phyloP scores from a whole-genome alignment of 92 coral and sea anemone species.

The Heliopora coerulea region DNA sequence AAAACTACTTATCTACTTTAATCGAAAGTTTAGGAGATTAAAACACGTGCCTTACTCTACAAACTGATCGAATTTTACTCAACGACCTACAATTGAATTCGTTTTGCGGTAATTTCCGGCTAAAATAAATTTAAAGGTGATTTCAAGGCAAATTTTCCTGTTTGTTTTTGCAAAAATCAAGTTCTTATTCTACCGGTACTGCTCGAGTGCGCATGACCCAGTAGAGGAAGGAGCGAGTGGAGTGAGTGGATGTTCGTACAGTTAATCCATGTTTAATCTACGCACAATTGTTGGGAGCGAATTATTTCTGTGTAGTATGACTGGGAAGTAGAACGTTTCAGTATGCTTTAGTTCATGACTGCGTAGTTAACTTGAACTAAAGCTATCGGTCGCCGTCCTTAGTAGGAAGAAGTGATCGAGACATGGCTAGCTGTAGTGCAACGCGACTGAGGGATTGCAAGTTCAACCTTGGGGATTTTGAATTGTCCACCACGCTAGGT shows the following conservation, averaged over 20 bases:
- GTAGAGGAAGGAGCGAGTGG: neutral
- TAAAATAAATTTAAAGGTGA: no score
- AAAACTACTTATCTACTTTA: no score
- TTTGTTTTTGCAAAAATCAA: no score
- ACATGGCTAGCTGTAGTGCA: conserved; percentile 66
- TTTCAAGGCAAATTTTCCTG: no score
- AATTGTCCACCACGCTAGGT: conserved; percentile 92
- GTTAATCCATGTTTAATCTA: conserved; percentile 10
- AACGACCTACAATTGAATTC: no score
- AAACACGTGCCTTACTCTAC: no score
- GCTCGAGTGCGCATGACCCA: conserved; percentile 42
- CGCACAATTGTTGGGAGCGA: neutral
- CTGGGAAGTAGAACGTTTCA: neutral
- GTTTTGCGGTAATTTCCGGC: no score
- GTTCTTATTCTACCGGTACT: no score
- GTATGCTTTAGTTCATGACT: neutral
- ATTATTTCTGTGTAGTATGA: neutral
- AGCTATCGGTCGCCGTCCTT: conserved; percentile 1
- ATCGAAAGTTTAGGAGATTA: no score
- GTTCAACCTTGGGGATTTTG: conserved; percentile 80
- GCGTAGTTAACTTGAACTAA: conserved; percentile 1
- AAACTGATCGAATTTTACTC: no score
- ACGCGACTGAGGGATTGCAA: conserved; percentile 74
- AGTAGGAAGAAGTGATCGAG: conserved; percentile 24
- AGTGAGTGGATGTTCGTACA: conserved; percentile 14